These are phyloP conservation scores for Lamellibrachia satsuma DNA, from an alignment of 2,888 invertebrate genomes.

Conservation along the genomic window DNA sequence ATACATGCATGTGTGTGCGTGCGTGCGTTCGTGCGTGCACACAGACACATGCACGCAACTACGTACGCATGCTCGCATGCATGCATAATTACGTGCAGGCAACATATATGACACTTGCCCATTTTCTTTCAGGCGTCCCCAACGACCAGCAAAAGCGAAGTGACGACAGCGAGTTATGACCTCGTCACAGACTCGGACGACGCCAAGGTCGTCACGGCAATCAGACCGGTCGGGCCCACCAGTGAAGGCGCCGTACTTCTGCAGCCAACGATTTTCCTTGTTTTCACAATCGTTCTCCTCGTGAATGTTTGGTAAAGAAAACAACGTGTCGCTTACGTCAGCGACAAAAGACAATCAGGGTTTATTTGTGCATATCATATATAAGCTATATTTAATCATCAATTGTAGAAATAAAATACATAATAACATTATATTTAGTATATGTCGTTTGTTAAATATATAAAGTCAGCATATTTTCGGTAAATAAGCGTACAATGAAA, in stretches of 20 bases:
- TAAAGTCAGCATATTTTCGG: too few species aligned
- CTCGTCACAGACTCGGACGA: neutral
- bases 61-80: neutral
- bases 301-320: neutral
- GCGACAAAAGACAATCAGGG: neutral
- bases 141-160: neutral
- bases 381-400: too few species aligned
- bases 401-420: too few species aligned
- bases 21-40: too few species aligned
- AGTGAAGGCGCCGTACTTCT: neutral
- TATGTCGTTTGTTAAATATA: too few species aligned
- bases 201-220: neutral
- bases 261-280: neutral
- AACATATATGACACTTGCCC: neutral
- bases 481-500: too few species aligned
- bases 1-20: too few species aligned
- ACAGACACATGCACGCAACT: neutral
- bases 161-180: neutral
- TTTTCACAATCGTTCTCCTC: neutral
- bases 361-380: too few species aligned
- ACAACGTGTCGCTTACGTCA: neutral
- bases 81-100: neutral
- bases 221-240: neutral
- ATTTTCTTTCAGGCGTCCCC: neutral
- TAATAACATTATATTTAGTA: too few species aligned